A percentile compares a stretch with the other conserved stretches of the same genome.
Conservation (phyloP, 2,113 vertebrate species). For the Hylia prasina region DNA sequence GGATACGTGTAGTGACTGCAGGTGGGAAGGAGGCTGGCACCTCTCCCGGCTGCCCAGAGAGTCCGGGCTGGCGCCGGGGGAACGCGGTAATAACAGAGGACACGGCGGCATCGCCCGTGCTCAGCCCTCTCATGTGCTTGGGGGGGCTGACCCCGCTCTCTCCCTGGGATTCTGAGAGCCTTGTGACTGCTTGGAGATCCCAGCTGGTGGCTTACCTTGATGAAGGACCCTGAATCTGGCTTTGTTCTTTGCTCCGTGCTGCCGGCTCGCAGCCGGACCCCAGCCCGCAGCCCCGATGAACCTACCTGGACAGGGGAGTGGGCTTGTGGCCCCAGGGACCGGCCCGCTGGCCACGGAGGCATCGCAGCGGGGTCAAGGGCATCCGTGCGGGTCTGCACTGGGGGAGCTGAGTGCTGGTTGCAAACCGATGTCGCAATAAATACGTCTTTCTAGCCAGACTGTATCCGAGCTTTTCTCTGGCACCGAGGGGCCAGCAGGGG, state of each 20-base stretch:
- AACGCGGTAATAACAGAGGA: not conserved
- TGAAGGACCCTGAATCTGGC: not conserved
- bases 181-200: not conserved
- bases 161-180: not conserved
- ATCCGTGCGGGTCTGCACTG: accelerated
- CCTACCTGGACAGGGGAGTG: not conserved
- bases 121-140: not conserved
- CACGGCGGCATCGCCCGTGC: accelerated
- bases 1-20: conserved; percentile 73
- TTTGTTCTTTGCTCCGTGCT: not conserved
- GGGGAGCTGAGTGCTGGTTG: not conserved
- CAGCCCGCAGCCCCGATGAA: not conserved
- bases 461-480: not conserved
- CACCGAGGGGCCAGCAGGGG: accelerated
- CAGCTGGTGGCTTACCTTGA: not conserved
- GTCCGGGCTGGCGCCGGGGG: not conserved
- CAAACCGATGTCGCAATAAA: conserved; percentile 28
- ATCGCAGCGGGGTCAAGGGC: not conserved
- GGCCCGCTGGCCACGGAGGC: accelerated
- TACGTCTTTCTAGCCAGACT: not conserved
- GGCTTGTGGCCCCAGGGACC: not conserved
- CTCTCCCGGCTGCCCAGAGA: not conserved
- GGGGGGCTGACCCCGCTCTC: not conserved
- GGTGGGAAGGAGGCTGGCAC: not conserved
- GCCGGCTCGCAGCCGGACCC: not conserved